Evolutionary conservation across 92 coral and sea anemone genomes (phyloP), one percentile per base, ranked within the genome.

Genomic region (Scolanthus callimorphus): DNA sequence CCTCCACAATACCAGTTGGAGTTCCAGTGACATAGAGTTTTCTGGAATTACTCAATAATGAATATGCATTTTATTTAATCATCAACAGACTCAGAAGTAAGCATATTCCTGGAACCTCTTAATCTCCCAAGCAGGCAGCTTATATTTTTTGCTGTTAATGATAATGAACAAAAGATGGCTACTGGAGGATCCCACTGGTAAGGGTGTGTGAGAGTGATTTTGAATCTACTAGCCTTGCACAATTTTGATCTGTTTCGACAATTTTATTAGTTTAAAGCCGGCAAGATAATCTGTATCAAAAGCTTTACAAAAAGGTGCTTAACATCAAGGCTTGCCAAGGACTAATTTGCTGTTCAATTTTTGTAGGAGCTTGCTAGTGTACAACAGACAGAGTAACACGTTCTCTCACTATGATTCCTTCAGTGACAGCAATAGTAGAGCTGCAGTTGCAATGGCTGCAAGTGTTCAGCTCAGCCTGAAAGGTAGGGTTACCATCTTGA

Each of bases 131-230:
- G 72, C 21, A 62, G 56, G 25, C 48, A 73, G 49, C 29, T 70
- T 60, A 45, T 84, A 26, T 92, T 88, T 59, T 74, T 92, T 72
- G 96, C 88, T 4, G 91, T 92, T 19, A 92, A 92, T 77, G 85
- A 83, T 56, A 80, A 66, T 73, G 77, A 77, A 20, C 72, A 82
- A 51, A 76, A 60, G 47, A 39, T 54, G 17, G 63, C 80, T 17
- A 58, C 77, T 21, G 98, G 98, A 17, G 98, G 98, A 8, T 72
- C 96, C 31, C 98, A 92, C 73, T 92, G 98, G 98, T 92, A 80
- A 38, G 63, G n/a, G n/a, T n/a, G n/a, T n/a, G n/a, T n/a, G n/a
- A n/a, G n/a, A n/a, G n/a, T n/a, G n/a, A n/a, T n/a, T n/a, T n/a
- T n/a, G n/a, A n/a, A n/a, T n/a, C n/a, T n/a, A n/a, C n/a, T n/a